Percentiles rank a stretch among this genome's conserved stretches.
These are phyloP conservation scores for Buceros bicornis DNA, from an alignment of 2,797 vertebrate species.

Conservation along the genomic window DNA sequence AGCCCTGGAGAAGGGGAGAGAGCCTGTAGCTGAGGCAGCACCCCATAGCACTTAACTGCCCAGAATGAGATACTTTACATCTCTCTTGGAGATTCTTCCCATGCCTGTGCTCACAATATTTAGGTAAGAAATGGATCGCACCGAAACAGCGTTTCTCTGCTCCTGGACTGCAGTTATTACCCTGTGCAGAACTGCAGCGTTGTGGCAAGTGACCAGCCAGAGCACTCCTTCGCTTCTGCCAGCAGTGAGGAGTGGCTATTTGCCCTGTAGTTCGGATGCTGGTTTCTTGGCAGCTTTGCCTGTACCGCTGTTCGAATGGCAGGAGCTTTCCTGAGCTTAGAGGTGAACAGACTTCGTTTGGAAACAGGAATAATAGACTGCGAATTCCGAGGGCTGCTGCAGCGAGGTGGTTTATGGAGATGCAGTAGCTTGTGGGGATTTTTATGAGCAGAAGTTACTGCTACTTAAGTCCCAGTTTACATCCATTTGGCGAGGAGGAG, in stretches of 20 bases:
- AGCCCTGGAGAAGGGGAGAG: rapidly evolving
- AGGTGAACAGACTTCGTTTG: not conserved
- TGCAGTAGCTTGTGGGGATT: not conserved
- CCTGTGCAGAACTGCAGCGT: rapidly evolving
- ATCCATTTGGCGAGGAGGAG: not conserved
- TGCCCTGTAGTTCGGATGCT: not conserved
- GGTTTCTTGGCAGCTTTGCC: not conserved
- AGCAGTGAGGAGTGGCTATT: not conserved
- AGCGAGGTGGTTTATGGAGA: not conserved
- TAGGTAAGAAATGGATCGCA: rapidly evolving
- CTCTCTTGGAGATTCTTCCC: rapidly evolving
- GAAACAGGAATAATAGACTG: not conserved
- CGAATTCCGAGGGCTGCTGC: not conserved
- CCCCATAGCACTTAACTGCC: rapidly evolving
- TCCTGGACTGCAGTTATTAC: not conserved
- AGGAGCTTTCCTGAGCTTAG: not conserved
- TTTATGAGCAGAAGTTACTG: not conserved
- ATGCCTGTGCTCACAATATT: not conserved
- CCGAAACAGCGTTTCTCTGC: not conserved
- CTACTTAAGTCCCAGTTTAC: not conserved
- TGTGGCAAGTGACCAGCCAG: not conserved
- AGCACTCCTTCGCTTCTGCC: not conserved
- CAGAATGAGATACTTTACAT: not conserved
- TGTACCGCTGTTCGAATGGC: not conserved
- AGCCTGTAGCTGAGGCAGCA: not conserved